phyloP scores from a whole-genome alignment of 2,113 vertebrate genomes.

The Heterotis niloticus region DNA sequence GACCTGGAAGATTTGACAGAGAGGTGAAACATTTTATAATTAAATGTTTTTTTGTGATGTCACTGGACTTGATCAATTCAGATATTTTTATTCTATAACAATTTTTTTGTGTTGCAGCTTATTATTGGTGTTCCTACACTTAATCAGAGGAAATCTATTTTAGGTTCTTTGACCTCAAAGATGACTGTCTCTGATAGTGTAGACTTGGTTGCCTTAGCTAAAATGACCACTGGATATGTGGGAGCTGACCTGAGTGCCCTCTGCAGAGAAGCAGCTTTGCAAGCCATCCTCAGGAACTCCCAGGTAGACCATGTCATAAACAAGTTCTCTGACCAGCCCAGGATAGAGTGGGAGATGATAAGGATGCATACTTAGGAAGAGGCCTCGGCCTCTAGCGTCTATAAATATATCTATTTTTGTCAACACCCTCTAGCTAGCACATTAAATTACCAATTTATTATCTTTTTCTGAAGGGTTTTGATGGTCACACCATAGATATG shows the following conservation, averaged over 20 bases:
- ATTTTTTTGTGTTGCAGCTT: slow-evolving; percentile 57
- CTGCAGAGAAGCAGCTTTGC: slow-evolving; percentile 86
- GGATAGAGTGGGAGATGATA: neutral
- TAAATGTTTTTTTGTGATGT: neutral
- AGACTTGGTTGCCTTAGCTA: slow-evolving; percentile 70
- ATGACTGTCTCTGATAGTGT: slow-evolving; percentile 71
- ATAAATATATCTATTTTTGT: neutral
- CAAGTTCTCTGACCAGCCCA: neutral
- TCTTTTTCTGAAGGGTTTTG: slow-evolving; percentile 57
- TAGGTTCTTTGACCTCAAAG: slow-evolving; percentile 68
- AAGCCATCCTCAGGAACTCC: slow-evolving; percentile 63
- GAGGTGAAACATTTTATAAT: slow-evolving; percentile 66
- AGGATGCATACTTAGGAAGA: neutral
- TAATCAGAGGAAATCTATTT: slow-evolving; percentile 75
- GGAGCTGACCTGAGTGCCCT: slow-evolving; percentile 88
- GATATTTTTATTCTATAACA: neutral
- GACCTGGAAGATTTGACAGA: slow-evolving; percentile 88
- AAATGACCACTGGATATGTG: slow-evolving; percentile 81
- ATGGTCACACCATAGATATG: slow-evolving; percentile 53
- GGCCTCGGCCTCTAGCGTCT: too few relatives aligned
- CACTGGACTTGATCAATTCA: neutral
- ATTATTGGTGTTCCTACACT: slow-evolving; percentile 81
- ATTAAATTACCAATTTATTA: neutral
- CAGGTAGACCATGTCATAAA: slow-evolving; percentile 60
- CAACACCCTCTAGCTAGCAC: neutral